These are phyloP conservation scores for Gila orcuttii DNA, from an alignment of 2,113 vertebrate genomes.

Conservation along the genomic window DNA sequence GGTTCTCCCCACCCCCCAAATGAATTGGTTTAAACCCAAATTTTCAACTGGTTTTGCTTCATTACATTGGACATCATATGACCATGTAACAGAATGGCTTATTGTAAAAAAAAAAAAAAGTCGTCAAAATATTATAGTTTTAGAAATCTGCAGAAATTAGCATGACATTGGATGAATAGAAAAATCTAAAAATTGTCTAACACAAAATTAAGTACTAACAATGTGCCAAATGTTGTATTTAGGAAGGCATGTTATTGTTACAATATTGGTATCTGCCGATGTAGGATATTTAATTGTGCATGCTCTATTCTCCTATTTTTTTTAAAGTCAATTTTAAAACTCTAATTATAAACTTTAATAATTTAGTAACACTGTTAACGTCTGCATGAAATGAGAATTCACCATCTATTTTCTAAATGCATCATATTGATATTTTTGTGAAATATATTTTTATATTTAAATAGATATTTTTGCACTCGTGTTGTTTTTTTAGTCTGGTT, in stretches of 20 bases:
- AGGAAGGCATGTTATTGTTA: background rate
- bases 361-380: background rate
- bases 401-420: background rate
- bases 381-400: background rate
- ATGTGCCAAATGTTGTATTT: background rate
- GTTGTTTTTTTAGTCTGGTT: background rate
- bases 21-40: background rate
- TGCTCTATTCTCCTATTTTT: background rate
- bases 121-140: background rate
- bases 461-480: too few relatives aligned
- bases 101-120: background rate
- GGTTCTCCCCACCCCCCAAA: background rate
- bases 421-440: background rate
- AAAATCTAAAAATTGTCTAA: background rate
- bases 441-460: too few relatives aligned
- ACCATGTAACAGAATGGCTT: background rate
- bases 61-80: background rate
- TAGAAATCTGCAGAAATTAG: background rate
- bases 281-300: background rate
- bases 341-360: background rate
- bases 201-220: background rate
- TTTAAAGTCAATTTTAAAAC: too few relatives aligned
- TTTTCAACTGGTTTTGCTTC: background rate
- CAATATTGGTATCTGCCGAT: background rate
- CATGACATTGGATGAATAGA: background rate